Evolutionary conservation across 2,888 invertebrate species (phyloP).

Genomic region (Mongoloraphidia duomilia): DNA sequence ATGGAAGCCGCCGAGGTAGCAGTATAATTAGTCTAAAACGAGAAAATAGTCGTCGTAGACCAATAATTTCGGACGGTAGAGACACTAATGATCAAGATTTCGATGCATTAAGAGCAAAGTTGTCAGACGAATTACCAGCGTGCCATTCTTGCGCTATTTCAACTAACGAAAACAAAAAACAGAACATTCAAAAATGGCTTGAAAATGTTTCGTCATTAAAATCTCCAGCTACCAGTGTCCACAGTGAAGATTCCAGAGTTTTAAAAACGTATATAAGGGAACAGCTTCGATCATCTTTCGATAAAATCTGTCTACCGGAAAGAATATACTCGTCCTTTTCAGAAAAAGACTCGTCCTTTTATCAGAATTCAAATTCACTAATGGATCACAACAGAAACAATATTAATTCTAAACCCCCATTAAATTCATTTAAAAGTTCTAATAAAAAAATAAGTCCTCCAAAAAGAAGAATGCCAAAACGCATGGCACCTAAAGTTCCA

Average conservation of each 20-base stretch:
- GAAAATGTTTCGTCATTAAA: slow-evolving; percentile 48
- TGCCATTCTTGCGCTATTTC: slow-evolving; percentile 38
- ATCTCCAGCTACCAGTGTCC: slow-evolving; percentile 6
- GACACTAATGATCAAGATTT: slow-evolving; percentile 39
- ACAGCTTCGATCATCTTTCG: slow-evolving; percentile 2
- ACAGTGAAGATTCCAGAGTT: slow-evolving; percentile 5
- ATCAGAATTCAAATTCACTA: no score
- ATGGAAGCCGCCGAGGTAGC: slow-evolving; percentile 35
- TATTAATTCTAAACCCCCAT: no score
- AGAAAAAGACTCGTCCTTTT: not conserved
- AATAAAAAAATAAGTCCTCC: not conserved
- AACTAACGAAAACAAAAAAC: slow-evolving; percentile 53
- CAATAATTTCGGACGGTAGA: slow-evolving; percentile 49
- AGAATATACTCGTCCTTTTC: not conserved
- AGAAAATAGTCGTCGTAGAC: slow-evolving; percentile 43
- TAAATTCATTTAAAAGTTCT: not conserved
- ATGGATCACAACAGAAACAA: no score
- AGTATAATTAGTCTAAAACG: slow-evolving; percentile 44
- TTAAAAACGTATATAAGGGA: slow-evolving; percentile 1
- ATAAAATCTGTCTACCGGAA: slow-evolving; percentile 3
- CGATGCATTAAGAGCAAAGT: not conserved
- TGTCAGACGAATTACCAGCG: slow-evolving; percentile 20
- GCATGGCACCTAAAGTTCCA: not conserved
- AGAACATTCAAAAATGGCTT: slow-evolving; percentile 60
- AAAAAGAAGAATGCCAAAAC: not conserved